These are phyloP conservation scores for Drosophila conformis DNA, from an alignment of 2,888 invertebrate genomes.

Conservation along the genomic window DNA sequence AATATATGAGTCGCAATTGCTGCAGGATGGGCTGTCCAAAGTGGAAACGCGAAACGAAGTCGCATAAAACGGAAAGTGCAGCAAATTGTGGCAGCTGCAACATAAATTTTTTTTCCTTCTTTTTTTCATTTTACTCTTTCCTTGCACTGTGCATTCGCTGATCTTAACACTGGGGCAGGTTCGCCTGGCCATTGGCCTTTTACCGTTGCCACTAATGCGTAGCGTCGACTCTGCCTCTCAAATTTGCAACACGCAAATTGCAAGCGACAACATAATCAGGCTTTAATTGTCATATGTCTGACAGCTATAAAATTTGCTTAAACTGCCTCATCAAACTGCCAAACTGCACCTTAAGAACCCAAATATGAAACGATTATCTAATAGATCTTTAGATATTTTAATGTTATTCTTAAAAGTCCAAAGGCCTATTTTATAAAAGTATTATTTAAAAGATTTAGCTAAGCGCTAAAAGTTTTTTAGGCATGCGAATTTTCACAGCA, in stretches of 20 bases:
- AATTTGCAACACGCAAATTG: slow-evolving; percentile 74
- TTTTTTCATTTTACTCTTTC: slow-evolving; percentile 8
- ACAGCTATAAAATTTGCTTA: slow-evolving; percentile 2
- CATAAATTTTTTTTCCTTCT: slow-evolving; percentile 44
- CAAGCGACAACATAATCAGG: slow-evolving; percentile 74
- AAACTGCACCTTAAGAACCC: no score
- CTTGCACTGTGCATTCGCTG: slow-evolving; percentile 33
- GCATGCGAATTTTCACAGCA: neutral
- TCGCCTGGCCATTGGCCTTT: slow-evolving; percentile 70
- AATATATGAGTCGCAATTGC: slow-evolving; percentile 50
- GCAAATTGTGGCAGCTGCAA: slow-evolving; percentile 81
- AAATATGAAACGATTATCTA: neutral
- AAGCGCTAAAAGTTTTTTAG: neutral
- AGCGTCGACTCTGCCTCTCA: neutral
- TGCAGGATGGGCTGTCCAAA: slow-evolving; percentile 44
- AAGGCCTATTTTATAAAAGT: neutral
- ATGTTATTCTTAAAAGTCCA: neutral
- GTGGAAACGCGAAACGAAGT: slow-evolving; percentile 59
- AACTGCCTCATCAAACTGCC: neutral
- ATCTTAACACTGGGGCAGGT: slow-evolving; percentile 52
- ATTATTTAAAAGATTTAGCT: neutral
- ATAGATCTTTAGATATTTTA: neutral
- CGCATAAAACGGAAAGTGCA: slow-evolving; percentile 81
- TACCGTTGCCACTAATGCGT: slow-evolving; percentile 55
- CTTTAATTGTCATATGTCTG: slow-evolving; percentile 69